Base-by-base conservation (phyloP, 2,113 vertebrate species). In the Holacanthus passer region DNA sequence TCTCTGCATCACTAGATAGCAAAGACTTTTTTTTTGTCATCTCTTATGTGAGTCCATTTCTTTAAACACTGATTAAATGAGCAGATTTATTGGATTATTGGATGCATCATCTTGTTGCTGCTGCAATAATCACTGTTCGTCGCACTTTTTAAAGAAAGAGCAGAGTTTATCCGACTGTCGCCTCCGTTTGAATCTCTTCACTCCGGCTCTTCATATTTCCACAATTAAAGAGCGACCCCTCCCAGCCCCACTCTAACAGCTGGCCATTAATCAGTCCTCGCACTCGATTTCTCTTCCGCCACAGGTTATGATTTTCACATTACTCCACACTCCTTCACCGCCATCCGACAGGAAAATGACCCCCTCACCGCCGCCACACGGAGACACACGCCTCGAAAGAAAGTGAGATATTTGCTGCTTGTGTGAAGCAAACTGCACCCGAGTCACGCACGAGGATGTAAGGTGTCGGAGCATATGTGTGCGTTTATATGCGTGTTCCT, bases 251-350 rank as follows among this genome's bases (percentile, higher is more conserved):
- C 72, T 85, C 82, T 27, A 85, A 81, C 90, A 90, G 91, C 86
- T 77, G 87, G 75, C 67, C 90, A 90, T 93, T 89, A 92, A 91
- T 91, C 87, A 93, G 85, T 53, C 73, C 79, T 64, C 5, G 43
- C 55, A 73, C 86, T 89, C 73, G 9, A 92, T 91, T 91, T 86
- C 80, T 81, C 73, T 75, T 85, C 77, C 29, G 69, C 88, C 88
- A 83, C 89, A 89, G 89, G 84, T 92, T 91, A 88, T 90, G 83
- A 90, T 92, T 94, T 92, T 84, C 79, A 79, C 87, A 91, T 92
- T 86, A 76, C 81, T 85, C 67, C 64, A 58, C 43, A 32, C 82
- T 84, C 82, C 24, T 77, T 78, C 53, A 29, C 78, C 19, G 27
- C 82, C 76, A 47, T 65, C 79, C 73, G 4, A 73, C 63, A 67